Percentiles rank a stretch among this genome's conserved stretches.
phyloP scores from a whole-genome alignment of 1,140 invertebrate species.

The Pseudobourletiella spinata region DNA sequence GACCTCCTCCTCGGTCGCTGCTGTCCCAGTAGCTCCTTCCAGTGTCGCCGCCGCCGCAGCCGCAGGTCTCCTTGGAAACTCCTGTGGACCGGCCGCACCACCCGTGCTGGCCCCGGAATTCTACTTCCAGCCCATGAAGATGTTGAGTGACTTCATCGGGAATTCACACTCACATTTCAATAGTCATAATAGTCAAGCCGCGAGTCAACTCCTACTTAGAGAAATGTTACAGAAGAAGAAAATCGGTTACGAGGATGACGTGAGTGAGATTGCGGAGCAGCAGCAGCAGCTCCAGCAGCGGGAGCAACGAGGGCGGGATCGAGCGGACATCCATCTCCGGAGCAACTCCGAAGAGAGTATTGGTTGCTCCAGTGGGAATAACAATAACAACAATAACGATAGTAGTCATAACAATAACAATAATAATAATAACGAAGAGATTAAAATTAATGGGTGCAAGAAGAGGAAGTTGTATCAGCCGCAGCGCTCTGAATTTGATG shows the following conservation, averaged over 20 bases:
- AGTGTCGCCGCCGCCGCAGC: not conserved
- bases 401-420: constrained; percentile 1
- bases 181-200: not conserved
- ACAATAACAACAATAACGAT: not conserved
- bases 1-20: not conserved
- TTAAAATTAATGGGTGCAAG: constrained; percentile 77
- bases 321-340: no score
- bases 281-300: not conserved
- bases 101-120: not conserved
- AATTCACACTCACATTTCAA: constrained; percentile 10
- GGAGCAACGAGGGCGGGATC: constrained; percentile 1
- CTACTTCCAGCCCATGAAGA: constrained; percentile 32
- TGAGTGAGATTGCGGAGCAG: not conserved
- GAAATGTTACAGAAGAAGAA: constrained; percentile 31
- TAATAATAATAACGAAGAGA: constrained; percentile 32
- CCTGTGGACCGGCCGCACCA: not conserved
- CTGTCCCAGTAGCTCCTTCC: not conserved
- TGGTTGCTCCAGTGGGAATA: constrained; percentile 1
- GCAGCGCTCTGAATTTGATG: constrained; percentile 66
- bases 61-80: not conserved
- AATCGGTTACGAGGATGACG: constrained; percentile 22
- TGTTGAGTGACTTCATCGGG: constrained; percentile 30
- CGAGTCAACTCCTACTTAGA: constrained; percentile 20
- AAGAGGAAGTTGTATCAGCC: constrained; percentile 95
- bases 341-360: not conserved